These are phyloP conservation scores for Osmerus mordax DNA, from an alignment of 2,113 vertebrate genomes.

Conservation along the genomic window DNA sequence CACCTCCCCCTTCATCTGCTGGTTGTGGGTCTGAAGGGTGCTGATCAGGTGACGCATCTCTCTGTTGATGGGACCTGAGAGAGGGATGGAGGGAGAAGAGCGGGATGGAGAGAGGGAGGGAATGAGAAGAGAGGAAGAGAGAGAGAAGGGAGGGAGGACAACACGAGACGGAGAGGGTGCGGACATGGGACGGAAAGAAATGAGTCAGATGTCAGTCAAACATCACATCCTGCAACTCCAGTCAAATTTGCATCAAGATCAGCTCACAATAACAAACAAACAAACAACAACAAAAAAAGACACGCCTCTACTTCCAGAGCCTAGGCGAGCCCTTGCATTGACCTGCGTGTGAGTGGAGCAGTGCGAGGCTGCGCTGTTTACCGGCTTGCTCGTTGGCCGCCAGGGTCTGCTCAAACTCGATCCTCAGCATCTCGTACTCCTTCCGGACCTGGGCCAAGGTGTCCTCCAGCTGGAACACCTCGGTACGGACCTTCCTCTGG, in stretches of 20 bases:
- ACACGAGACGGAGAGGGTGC: no score
- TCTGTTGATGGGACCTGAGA: conserved; percentile 89
- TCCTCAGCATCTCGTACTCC: conserved; percentile 97
- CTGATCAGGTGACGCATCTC: conserved; percentile 98
- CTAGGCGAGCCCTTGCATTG: no score
- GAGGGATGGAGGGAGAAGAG: not conserved
- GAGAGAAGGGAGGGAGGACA: no score
- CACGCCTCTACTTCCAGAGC: no score
- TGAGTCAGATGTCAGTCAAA: no score
- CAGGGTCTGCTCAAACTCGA: conserved; percentile 96
- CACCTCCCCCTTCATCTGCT: conserved; percentile 96
- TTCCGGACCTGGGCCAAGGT: conserved; percentile 95
- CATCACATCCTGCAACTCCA: no score
- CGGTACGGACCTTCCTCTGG: conserved; percentile 93
- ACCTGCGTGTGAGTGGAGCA: not conserved
- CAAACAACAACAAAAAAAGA: no score
- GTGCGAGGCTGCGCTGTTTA: conserved; percentile 42
- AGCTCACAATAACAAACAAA: no score
- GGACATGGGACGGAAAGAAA: no score
- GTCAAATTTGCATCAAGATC: no score
- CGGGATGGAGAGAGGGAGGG: not conserved
- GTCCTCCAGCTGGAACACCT: conserved; percentile 98
- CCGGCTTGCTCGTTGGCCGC: conserved; percentile 98
- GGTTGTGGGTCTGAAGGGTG: conserved; percentile 96
- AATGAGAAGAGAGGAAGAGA: not conserved